A percentile compares a stretch with the other conserved stretches of the same genome.
phyloP scores from a whole-genome alignment of 2,888 invertebrate genomes.

The Enchytraeus crypticus region DNA sequence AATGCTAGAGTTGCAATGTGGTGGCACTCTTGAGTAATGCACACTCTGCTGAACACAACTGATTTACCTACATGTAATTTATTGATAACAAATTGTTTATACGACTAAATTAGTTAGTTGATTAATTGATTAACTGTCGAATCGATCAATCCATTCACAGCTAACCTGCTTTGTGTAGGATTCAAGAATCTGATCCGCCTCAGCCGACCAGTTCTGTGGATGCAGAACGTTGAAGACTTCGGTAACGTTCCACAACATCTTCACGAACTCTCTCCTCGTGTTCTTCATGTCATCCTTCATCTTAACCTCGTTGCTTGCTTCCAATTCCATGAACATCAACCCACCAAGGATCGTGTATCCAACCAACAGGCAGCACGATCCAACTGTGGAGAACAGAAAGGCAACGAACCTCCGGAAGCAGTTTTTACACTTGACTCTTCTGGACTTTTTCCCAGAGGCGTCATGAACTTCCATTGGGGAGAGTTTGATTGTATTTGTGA shows the following conservation, averaged over 20 bases:
- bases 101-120: too few relatives aligned
- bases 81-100: too few relatives aligned
- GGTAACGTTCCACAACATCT: constrained; percentile 72
- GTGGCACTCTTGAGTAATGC: too few relatives aligned
- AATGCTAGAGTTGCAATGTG: too few relatives aligned
- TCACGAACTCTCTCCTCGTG: background rate
- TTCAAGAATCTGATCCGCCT: constrained; percentile 68
- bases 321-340: constrained; percentile 64
- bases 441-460: background rate
- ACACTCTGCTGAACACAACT: too few relatives aligned
- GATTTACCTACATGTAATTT: too few relatives aligned
- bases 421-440: constrained; percentile 34
- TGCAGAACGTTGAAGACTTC: constrained; percentile 72
- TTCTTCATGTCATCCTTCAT: constrained; percentile 3
- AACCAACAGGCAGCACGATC: constrained; percentile 78
- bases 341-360: constrained; percentile 82
- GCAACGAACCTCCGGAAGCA: constrained; percentile 63
- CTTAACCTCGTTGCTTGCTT: constrained; percentile 28
- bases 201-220: constrained; percentile 75
- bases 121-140: too few relatives aligned
- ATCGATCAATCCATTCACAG: too few relatives aligned
- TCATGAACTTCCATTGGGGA: background rate
- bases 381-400: constrained; percentile 93
- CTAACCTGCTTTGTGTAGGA: constrained; percentile 63
- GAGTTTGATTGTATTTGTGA: too few relatives aligned